Percentiles rank a stretch among this genome's conserved stretches.
Conservation (phyloP, 92 coral and sea anemone genomes). For the Zoanthus gigantus region DNA sequence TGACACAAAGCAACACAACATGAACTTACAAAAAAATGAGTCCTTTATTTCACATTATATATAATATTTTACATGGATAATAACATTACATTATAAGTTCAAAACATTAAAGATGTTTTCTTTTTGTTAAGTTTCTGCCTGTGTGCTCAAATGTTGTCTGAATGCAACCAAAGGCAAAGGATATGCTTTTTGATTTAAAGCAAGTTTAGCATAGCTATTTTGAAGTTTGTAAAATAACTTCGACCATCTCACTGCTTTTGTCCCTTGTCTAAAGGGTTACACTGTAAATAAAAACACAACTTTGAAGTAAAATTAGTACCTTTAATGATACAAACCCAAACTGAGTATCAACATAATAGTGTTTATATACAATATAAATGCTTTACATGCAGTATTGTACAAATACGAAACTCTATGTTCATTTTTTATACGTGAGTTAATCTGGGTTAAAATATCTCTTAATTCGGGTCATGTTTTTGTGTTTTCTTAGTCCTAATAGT, state of each 20-base stretch:
- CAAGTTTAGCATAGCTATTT: neutral
- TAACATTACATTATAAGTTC: neutral
- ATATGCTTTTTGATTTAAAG: neutral
- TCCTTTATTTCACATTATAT: constrained; percentile 1
- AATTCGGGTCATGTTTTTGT: neutral
- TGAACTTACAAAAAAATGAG: neutral
- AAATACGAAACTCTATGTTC: neutral
- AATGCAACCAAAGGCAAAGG: neutral
- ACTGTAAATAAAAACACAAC: neutral
- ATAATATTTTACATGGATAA: neutral
- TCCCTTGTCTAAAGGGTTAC: neutral
- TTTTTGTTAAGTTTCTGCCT: neutral
- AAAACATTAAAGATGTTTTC: neutral
- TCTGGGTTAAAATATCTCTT: neutral
- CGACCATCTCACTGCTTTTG: neutral
- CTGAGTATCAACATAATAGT: neutral
- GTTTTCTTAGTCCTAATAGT: neutral
- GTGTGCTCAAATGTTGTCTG: neutral
- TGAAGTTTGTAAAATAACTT: neutral
- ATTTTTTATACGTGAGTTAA: too few relatives aligned
- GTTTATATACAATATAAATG: neutral
- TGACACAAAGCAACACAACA: neutral
- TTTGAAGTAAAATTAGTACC: neutral
- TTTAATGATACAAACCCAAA: neutral
- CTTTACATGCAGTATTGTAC: neutral